These are phyloP conservation scores for Papilio aristodemus DNA, from an alignment of 1,140 invertebrate species.

Conservation along the genomic window DNA sequence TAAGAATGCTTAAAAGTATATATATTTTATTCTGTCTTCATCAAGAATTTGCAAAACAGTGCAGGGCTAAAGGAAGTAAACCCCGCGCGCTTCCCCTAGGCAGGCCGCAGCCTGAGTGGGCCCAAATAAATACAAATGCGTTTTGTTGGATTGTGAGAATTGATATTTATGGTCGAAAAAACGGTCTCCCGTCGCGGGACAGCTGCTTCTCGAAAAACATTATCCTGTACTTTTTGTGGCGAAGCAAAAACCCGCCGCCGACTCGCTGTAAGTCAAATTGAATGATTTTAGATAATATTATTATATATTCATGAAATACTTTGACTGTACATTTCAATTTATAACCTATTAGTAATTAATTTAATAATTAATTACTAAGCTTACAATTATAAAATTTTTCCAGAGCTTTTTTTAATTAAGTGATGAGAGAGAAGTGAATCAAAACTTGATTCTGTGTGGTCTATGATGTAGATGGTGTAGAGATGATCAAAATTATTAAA, in stretches of 20 bases:
- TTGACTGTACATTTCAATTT: background rate
- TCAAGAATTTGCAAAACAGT: conserved; percentile 2
- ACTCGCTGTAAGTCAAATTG: background rate
- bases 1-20: too few relatives aligned
- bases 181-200: conserved; percentile 58
- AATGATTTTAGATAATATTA: conserved; percentile 14
- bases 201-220: conserved; percentile 51
- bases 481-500: too few relatives aligned
- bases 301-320: conserved; percentile 12
- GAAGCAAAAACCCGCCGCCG: conserved; percentile 17
- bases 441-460: too few relatives aligned
- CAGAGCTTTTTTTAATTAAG: too few relatives aligned
- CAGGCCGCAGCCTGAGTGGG: conserved; percentile 47
- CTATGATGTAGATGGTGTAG: too few relatives aligned
- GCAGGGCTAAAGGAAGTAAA: conserved; percentile 40
- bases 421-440: too few relatives aligned
- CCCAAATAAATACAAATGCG: conserved; percentile 75
- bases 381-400: background rate
- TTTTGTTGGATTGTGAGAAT: conserved; percentile 66
- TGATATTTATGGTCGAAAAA: conserved; percentile 75
- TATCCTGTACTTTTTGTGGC: conserved; percentile 13
- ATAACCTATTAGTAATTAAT: background rate
- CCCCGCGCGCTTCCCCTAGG: conserved; percentile 42
- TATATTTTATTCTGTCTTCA: too few relatives aligned
- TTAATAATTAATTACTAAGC: background rate